Conservation (phyloP, 2,113 vertebrate genomes). For the Mesitornis unicolor region DNA sequence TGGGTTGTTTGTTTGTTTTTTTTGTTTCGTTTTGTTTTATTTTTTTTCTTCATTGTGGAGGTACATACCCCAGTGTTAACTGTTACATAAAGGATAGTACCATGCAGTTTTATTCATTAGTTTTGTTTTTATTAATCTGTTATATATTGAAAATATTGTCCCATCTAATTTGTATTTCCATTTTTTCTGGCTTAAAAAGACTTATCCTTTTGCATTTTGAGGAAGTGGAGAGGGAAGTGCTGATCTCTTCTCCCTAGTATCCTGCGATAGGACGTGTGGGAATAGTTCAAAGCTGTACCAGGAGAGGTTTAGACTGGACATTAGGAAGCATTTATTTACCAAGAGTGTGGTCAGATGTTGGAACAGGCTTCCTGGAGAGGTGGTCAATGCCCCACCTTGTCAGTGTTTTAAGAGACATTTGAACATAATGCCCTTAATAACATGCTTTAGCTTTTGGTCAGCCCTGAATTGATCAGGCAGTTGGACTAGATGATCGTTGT, state of each 20-base stretch:
- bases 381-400: background rate
- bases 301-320: too few relatives aligned
- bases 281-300: too few relatives aligned
- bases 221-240: background rate
- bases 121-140: fast-evolving
- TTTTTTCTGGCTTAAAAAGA: conserved; percentile 37
- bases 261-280: background rate
- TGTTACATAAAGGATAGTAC: background rate
- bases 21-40: too few relatives aligned
- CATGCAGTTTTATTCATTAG: background rate
- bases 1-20: too few relatives aligned
- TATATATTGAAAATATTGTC: background rate
- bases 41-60: background rate
- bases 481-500: background rate
- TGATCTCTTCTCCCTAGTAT: background rate
- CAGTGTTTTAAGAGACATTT: background rate
- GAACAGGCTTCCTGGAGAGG: background rate
- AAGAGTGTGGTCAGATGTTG: too few relatives aligned
- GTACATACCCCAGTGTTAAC: background rate
- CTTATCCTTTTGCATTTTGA: too few relatives aligned
- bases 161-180: conserved; percentile 6
- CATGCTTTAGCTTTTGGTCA: background rate
- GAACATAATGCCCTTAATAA: background rate
- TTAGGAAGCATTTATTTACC: too few relatives aligned
- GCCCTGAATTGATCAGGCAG: background rate